Percentiles rank a stretch among this genome's conserved stretches.
Conservation (phyloP, 1,140 invertebrate genomes). For the Sarcophaga peregrina region DNA sequence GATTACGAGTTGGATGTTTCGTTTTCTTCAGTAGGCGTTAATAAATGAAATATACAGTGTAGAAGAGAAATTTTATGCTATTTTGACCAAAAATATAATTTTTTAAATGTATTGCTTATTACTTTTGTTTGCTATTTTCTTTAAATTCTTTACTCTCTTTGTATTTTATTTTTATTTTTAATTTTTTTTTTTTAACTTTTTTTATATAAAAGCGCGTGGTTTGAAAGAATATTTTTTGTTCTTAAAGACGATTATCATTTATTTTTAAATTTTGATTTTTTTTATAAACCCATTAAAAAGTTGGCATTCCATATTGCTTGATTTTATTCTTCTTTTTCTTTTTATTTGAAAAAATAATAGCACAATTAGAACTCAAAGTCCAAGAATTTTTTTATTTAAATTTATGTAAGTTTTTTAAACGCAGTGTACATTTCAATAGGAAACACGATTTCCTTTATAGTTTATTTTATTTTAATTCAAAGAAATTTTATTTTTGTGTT, state of each 20-base stretch:
- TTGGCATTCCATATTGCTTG: not conserved
- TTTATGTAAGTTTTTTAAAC: not conserved
- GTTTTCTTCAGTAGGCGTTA: not conserved
- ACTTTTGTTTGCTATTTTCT: not conserved
- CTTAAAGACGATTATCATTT: not conserved
- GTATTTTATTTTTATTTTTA: not conserved
- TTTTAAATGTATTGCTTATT: not conserved
- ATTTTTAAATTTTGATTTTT: conserved; percentile 8
- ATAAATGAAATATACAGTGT: not conserved
- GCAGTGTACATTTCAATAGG: not conserved
- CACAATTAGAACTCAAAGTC: not conserved
- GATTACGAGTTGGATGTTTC: not conserved
- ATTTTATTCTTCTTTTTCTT: not conserved
- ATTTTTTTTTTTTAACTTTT: conserved; percentile 12
- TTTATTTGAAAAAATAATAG: not conserved
- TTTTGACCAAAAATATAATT: not conserved
- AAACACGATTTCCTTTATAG: not conserved
- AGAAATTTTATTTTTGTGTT: no score
- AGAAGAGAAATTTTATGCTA: not conserved
- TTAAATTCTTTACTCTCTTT: not conserved
- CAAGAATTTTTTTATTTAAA: not conserved
- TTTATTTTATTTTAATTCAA: not conserved
- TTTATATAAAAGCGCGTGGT: conserved; percentile 30
- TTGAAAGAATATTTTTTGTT: conserved; percentile 14
- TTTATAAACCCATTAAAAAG: not conserved